Evolutionary conservation across 2,888 invertebrate species (phyloP), one percentile per base, ranked within the genome.

Genomic region (Cephalotes varians): DNA sequence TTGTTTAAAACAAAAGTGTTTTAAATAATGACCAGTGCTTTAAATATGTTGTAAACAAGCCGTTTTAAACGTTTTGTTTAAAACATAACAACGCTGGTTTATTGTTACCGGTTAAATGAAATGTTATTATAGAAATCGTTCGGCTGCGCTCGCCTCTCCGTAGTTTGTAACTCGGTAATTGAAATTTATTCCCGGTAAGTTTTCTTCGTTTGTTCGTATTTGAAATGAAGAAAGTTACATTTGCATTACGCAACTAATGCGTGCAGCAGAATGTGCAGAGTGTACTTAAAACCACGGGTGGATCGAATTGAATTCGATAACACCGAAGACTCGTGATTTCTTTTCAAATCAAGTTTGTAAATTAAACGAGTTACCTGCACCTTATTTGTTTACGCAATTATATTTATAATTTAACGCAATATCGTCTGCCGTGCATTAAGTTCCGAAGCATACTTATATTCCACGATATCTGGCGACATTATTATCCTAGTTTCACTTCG

Each of bases 81-180:
- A 37, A 37, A 37, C 37, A 37, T 37, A 37, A 37, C 9, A 37
- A 37, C 9, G 9, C 37, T 37, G 37, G 9, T 34, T 49, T 62
- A 51, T 65, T 40, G 62, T 64, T 62, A n/a, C n/a, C 37, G 37
- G 15, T 28, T n/a, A 28, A 7, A 40, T 15, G n/a, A 25, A 64
- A 64, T 64, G n/a, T 58, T 18, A 47, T 62, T 62, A 72, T 15
- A 60, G 51, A 67, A 18, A 64, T 74, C 25, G n/a, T 10, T 21
- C 12, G 7, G 34, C 7, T 34, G 21, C 10, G n/a, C 10, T 60
- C 9, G 21, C 18, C 15, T 44, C 4, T 34, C 25, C 49, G 25
- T 28, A 28, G n/a, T 25, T 18, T 37, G 37, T 34, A 5, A n/a
- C 21, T 62, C 25, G 44, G 34, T 74, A 74, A 62, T 47, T 73